Base-by-base conservation (phyloP, 2,888 invertebrate genomes). In the Drosophila ezoana region DNA sequence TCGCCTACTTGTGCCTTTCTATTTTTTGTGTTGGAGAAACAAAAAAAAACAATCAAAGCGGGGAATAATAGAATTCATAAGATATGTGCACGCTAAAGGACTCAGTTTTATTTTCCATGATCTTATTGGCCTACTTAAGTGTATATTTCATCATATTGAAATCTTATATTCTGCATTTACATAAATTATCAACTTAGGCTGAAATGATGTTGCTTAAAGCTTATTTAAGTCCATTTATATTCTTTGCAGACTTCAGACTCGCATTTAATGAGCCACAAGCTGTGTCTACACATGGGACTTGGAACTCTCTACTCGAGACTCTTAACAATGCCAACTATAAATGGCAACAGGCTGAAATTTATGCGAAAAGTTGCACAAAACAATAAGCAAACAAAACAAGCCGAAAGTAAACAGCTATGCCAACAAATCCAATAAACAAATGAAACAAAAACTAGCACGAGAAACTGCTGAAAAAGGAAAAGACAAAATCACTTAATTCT, bases 281-380 rank as follows among this genome's bases (percentile, higher is more conserved):
- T 57, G 65, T 51, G 59, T 20, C 48, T 63, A 59, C 75, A 79
- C 54, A 65, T 76, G 81, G 67, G 62, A 65, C 81, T 64, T 43
- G 52, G 67, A 49, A 64, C 60, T 20, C 52, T 38, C 54, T 68
- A 45, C 45, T 16, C 10, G 43, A 56, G 53, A 53, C 48, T 33
- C 33, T 32, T 10, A 35, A 52, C 75, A 69, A 66, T 69, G 72
- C 67, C 68, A 81, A 75, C 77, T 81, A 76, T 66, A 76, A 82
- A 83, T 70, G 87, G 83, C 87, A 87, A 87, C 81, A 79, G 79
- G 78, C 82, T 69, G 68, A 66, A 77, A 73, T 82, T 81, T 87
- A 82, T 76, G 80, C 81, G 87, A 87, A 86, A 87, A 87, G 59
- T 82, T 80, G 60, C 67, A 47, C 51, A 81, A 85, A 85, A 81